Percentiles rank a stretch among this genome's conserved stretches.
These are phyloP conservation scores for Epinephelus malabaricus DNA, from an alignment of 2,797 vertebrate genomes.

Conservation along the genomic window DNA sequence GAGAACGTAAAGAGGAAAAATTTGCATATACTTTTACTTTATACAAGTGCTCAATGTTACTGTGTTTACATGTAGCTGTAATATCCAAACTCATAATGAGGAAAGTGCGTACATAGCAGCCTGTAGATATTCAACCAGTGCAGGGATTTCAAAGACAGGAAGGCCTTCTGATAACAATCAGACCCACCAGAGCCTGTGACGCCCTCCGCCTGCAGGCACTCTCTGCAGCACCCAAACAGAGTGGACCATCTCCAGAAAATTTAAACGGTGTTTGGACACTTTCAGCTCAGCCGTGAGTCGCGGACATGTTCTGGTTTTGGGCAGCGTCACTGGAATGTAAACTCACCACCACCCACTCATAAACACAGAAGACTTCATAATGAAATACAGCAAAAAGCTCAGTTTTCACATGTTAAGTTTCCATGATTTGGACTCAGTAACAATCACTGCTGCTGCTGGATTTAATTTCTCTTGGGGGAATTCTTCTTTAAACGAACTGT, in stretches of 20 bases:
- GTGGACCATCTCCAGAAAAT: constrained; percentile 10
- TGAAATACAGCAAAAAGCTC: constrained; percentile 10
- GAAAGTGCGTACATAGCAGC: background rate
- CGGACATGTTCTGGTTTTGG: constrained; percentile 38
- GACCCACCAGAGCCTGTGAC: constrained; percentile 25
- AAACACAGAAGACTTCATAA: constrained; percentile 55
- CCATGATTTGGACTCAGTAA: constrained; percentile 20
- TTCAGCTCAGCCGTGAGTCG: constrained; percentile 40
- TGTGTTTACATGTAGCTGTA: constrained; percentile 39
- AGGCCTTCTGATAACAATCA: constrained; percentile 67
- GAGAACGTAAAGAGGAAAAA: background rate
- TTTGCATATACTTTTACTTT: background rate
- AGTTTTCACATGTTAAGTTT: background rate
- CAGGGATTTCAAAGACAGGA: constrained; percentile 65
- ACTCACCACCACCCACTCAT: constrained; percentile 39
- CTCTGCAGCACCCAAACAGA: constrained; percentile 24
- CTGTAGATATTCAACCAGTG: constrained; percentile 9
- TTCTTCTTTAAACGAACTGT: constrained; percentile 11
- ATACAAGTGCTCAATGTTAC: background rate
- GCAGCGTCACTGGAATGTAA: constrained; percentile 68
- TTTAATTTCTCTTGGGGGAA: constrained; percentile 25
- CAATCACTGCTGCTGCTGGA: constrained; percentile 25
- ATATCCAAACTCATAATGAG: constrained; percentile 5
- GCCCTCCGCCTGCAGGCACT: constrained; percentile 45
- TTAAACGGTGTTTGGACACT: constrained; percentile 51